phyloP scores from a whole-genome alignment of 1,140 invertebrate species.

The Teleopsis dalmanni region DNA sequence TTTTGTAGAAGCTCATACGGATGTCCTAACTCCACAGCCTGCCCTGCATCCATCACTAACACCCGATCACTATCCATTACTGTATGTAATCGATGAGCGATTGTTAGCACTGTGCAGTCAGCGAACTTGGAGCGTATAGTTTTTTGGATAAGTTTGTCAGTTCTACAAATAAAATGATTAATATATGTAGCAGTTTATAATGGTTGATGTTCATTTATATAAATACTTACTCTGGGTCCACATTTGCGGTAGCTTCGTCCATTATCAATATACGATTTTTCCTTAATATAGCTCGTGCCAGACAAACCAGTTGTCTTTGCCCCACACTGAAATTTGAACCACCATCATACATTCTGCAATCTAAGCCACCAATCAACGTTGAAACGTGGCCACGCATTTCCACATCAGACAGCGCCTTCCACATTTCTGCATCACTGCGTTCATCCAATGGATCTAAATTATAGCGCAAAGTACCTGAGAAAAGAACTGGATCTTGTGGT shows the following conservation, averaged over 20 bases:
- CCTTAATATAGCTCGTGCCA: conserved; percentile 66
- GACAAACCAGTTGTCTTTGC: conserved; percentile 70
- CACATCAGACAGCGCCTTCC: conserved; percentile 76
- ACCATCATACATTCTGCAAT: conserved; percentile 57
- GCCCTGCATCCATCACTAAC: conserved; percentile 63
- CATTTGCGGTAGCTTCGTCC: conserved; percentile 68
- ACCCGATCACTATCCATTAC: conserved; percentile 72
- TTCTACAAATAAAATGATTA: conserved; percentile 36
- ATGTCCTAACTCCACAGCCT: conserved; percentile 60
- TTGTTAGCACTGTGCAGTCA: conserved; percentile 73
- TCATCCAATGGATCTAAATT: conserved; percentile 75
- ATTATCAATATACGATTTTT: conserved; percentile 71
- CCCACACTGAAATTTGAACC: conserved; percentile 68
- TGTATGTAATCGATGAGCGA: conserved; percentile 75
- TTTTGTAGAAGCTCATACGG: conserved; percentile 60
- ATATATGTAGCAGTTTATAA: neutral
- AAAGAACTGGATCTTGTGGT: conserved; percentile 71
- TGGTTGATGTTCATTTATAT: no score
- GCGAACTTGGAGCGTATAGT: conserved; percentile 66
- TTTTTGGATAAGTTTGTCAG: conserved; percentile 66
- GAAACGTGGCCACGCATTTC: conserved; percentile 59
- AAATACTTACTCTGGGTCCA: conserved; percentile 55
- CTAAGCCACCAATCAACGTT: conserved; percentile 51
- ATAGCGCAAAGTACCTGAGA: conserved; percentile 65
- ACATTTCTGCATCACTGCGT: conserved; percentile 67